Evolutionary conservation across 2,888 invertebrate genomes (phyloP).

Genomic region (Epinotia demarniana): DNA sequence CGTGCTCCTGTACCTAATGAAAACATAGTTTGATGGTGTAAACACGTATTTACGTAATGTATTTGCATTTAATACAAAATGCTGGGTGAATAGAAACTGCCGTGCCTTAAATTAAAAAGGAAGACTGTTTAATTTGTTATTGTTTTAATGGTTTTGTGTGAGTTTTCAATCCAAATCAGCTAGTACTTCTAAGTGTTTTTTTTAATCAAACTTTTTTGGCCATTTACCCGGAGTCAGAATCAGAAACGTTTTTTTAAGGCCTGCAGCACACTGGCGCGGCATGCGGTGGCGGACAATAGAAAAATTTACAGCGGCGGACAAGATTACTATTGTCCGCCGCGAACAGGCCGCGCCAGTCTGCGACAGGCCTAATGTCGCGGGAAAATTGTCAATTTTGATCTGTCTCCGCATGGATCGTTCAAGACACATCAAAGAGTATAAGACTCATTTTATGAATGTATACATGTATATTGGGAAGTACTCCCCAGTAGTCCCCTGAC

Average conservation of each 20-base stretch:
- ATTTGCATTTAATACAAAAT: background rate
- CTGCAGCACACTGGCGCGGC: too few relatives aligned
- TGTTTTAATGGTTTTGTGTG: background rate
- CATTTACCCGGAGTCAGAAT: background rate
- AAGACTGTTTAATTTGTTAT: background rate
- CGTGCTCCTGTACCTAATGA: background rate
- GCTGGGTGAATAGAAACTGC: background rate
- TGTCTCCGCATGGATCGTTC: background rate
- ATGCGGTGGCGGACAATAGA: too few relatives aligned
- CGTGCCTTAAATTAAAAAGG: constrained; percentile 5
- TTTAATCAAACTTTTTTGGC: background rate
- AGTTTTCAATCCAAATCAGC: background rate
- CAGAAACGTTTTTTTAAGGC: background rate
- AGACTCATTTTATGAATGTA: background rate
- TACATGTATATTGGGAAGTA: background rate
- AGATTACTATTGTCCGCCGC: too few relatives aligned
- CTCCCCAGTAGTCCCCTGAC: background rate
- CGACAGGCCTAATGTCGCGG: too few relatives aligned
- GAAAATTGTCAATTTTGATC: background rate
- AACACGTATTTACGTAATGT: background rate
- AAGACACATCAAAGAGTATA: background rate
- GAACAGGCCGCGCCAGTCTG: too few relatives aligned
- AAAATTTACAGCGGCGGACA: too few relatives aligned
- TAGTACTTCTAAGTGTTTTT: background rate
- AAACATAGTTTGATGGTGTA: background rate